Evolutionary conservation across 2,888 invertebrate genomes (phyloP), one percentile per base, ranked within the genome.

Genomic region (Agrypnus murinus): DNA sequence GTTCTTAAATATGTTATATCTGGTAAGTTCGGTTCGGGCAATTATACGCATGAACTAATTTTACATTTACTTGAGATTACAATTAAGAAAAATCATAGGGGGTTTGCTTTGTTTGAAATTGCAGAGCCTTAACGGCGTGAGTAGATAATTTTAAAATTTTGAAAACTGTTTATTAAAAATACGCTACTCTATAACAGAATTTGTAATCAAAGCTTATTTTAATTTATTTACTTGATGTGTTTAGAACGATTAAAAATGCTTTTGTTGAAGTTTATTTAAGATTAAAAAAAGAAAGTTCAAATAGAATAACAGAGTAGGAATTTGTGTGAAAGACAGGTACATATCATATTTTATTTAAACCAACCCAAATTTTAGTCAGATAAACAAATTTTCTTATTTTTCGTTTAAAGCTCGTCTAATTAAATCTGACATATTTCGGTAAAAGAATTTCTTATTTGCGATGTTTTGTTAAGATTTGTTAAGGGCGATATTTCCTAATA

Each of bases 301-400:
- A 43, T 15, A 43, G 43, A 43, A 43, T 43, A 15, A 8, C 14
- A 43, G 7, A 43, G 12, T 15, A 43, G 15, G 15, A 43, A 8
- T 43, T 43, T 43, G 8, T 15, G 6, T 15, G 25, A 25, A 25
- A 25, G 25, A 25, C 25, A 25, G 25, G 25, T 25, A 25, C 2
- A n/a, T n/a, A n/a, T n/a, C 3, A 25, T 25, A 5, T 25, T 25
- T 25, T 25, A 5, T 5, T 25, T 25, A 43, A 12, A 43, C 43
- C 43, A 4, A 43, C 43, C 15, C 1, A 14, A 43, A 43, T 43
- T 14, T 15, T 43, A 4, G 10, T n/a, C n/a, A 12, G 4, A 43
- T 43, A 43, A 43, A 43, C 43, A 14, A 7, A 43, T 43, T 43
- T 43, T 43, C 14, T 43, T n/a, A n/a, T n/a, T n/a, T n/a, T n/a